Conservation (phyloP, 2,888 invertebrate species). For the Lamellibrachia columna region DNA sequence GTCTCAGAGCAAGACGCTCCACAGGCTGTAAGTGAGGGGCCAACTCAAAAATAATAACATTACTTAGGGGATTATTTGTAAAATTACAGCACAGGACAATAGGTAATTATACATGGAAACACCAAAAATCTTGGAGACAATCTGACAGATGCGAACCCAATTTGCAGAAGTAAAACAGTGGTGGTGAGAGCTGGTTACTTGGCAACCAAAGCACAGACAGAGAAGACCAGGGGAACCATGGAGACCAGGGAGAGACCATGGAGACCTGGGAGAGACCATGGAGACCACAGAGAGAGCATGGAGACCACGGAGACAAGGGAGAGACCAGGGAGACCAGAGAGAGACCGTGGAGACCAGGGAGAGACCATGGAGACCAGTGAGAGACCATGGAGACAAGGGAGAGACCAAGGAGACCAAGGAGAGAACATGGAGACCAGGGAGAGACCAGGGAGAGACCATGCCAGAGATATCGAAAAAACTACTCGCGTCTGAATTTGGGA, state of each 20-base stretch:
- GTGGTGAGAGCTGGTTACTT: too few species aligned
- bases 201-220: not conserved
- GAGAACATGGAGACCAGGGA: too few species aligned
- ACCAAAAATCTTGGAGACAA: too few species aligned
- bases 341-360: not conserved
- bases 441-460: too few species aligned
- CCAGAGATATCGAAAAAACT: too few species aligned
- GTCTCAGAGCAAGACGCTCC: slow-evolving; percentile 82
- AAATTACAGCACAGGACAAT: not conserved
- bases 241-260: too few species aligned
- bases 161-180: too few species aligned
- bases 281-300: not conserved
- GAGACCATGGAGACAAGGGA: too few species aligned
- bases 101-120: not conserved
- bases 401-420: too few species aligned
- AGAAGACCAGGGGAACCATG: not conserved
- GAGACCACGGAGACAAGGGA: not conserved
- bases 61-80: not conserved
- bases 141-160: too few species aligned
- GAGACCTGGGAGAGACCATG: too few species aligned
- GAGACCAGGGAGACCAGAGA: not conserved
- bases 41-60: not conserved
- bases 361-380: not conserved
- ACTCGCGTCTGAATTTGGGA: too few species aligned
- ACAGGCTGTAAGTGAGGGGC: slow-evolving; percentile 69